Evolutionary conservation across 1,140 invertebrate species (phyloP).

Genomic region (Varroa destructor): DNA sequence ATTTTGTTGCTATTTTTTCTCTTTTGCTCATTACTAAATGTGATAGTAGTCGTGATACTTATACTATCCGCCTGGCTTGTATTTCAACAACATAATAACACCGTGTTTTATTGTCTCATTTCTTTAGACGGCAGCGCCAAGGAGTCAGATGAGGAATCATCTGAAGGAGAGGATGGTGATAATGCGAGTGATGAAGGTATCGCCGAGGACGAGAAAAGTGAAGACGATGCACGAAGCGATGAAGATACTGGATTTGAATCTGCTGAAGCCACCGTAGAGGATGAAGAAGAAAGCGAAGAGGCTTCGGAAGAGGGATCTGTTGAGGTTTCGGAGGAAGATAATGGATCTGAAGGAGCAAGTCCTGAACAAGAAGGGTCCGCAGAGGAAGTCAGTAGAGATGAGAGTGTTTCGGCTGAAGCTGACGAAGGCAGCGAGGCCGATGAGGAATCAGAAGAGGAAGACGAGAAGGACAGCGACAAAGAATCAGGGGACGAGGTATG

Average conservation of each 20-base stretch:
- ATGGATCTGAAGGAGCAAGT: neutral
- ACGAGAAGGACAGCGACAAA: neutral
- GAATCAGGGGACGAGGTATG: neutral
- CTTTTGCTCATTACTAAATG: too few relatives aligned
- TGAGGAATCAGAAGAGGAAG: slow-evolving; percentile 36
- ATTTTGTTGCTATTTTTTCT: too few relatives aligned
- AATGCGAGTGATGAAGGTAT: slow-evolving; percentile 14
- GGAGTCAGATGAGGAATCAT: slow-evolving; percentile 15
- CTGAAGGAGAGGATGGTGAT: slow-evolving; percentile 21
- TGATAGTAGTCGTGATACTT: too few relatives aligned
- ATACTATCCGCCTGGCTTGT: too few relatives aligned
- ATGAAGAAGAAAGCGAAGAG: neutral
- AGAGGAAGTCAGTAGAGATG: neutral
- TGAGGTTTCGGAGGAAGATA: neutral
- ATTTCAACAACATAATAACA: too few relatives aligned
- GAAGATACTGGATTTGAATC: neutral
- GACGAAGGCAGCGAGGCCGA: slow-evolving; percentile 38
- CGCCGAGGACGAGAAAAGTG: slow-evolving; percentile 10
- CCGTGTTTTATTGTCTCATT: too few relatives aligned
- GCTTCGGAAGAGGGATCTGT: slow-evolving; percentile 28
- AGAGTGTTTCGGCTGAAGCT: slow-evolving; percentile 35
- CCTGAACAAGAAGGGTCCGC: neutral
- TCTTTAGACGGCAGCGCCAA: neutral
- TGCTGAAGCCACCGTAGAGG: neutral
- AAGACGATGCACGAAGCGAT: slow-evolving; percentile 7